Conservation (phyloP, 2,797 vertebrate species). For the Poeciliopsis infans region DNA sequence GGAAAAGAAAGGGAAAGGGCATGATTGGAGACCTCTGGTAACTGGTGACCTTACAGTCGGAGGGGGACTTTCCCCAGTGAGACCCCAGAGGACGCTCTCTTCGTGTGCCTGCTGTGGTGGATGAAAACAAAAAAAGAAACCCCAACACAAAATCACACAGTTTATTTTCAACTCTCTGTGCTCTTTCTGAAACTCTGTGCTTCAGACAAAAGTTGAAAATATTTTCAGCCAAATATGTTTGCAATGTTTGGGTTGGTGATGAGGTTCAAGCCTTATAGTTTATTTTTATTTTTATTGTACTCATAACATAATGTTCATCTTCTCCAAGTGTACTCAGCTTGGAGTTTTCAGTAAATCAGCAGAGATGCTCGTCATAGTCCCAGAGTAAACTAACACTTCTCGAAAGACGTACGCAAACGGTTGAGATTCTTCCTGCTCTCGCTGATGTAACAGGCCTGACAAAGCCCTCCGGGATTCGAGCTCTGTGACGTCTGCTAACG, state of each 20-base stretch:
- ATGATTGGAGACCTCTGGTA: slow-evolving; percentile 70
- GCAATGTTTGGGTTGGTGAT: neutral
- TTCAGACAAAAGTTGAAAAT: slow-evolving; percentile 19
- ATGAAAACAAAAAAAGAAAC: slow-evolving; percentile 31
- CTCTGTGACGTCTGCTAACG: slow-evolving; percentile 65
- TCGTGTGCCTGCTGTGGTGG: slow-evolving; percentile 36
- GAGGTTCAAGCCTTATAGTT: neutral
- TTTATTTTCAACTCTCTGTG: slow-evolving; percentile 1
- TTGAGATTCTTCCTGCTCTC: slow-evolving; percentile 31
- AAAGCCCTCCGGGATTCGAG: slow-evolving; percentile 31
- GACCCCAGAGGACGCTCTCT: slow-evolving; percentile 52
- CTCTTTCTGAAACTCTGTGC: slow-evolving; percentile 6
- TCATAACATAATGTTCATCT: neutral
- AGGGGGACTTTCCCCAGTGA: slow-evolving; percentile 52
- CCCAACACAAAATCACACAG: slow-evolving; percentile 29
- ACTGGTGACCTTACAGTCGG: slow-evolving; percentile 50
- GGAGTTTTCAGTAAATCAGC: slow-evolving; percentile 21
- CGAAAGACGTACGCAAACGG: neutral
- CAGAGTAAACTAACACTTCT: slow-evolving; percentile 4
- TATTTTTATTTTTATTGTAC: neutral
- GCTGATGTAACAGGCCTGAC: slow-evolving; percentile 59
- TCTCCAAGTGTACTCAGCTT: neutral
- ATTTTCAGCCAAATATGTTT: neutral
- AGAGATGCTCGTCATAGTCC: slow-evolving; percentile 47
- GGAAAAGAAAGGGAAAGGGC: slow-evolving; percentile 73